Evolutionary conservation across 2,113 vertebrate species (phyloP).

Genomic region (Gymnorhina tibicen): DNA sequence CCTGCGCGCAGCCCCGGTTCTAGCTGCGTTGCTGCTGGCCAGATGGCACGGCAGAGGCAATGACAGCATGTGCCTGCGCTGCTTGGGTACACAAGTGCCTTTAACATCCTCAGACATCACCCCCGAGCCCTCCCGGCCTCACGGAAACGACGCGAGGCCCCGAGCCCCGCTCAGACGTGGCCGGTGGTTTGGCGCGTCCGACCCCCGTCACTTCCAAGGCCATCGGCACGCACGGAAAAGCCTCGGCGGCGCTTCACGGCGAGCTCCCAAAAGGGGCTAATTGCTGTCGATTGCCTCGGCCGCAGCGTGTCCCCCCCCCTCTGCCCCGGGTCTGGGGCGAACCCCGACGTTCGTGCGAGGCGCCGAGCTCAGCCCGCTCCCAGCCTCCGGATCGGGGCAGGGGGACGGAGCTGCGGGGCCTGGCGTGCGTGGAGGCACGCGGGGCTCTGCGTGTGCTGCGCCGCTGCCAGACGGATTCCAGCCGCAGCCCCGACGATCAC

Average conservation of each 20-base stretch:
- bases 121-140: background rate
- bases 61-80: background rate
- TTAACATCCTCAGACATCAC: background rate
- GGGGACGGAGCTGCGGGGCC: background rate
- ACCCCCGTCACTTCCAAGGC: background rate
- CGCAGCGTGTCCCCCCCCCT: background rate
- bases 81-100: background rate
- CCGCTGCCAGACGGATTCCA: background rate
- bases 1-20: background rate
- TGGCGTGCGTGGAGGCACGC: background rate
- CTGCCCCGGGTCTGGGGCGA: background rate
- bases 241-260: background rate
- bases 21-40: conserved; percentile 22
- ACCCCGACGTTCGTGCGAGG: background rate
- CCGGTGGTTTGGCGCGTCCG: background rate
- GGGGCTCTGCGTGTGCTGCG: background rate
- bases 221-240: background rate
- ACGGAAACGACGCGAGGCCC: background rate
- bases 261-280: background rate
- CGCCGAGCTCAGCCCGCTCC: background rate
- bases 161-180: background rate
- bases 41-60: conserved; percentile 40
- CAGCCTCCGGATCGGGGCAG: fast-evolving
- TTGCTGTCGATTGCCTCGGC: background rate
- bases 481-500: background rate